These are phyloP conservation scores for Cololabis saira DNA, from an alignment of 2,113 vertebrate genomes.

Conservation along the genomic window DNA sequence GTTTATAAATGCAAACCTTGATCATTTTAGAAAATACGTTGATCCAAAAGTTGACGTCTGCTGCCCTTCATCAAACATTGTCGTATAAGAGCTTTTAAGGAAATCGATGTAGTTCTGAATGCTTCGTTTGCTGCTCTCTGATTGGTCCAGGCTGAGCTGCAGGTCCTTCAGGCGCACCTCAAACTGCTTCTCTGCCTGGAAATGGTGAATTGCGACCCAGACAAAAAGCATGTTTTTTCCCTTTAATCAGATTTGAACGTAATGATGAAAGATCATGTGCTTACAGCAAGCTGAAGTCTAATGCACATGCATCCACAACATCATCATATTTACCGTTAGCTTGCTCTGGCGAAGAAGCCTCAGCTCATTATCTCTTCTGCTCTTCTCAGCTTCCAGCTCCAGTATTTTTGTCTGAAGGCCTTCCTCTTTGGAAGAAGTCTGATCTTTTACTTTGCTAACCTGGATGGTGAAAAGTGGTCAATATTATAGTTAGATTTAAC, in stretches of 20 bases:
- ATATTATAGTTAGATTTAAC: neutral
- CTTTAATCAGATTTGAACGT: neutral
- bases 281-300: too few species aligned
- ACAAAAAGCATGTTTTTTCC: neutral
- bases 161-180: conserved; percentile 86
- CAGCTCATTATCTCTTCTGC: conserved; percentile 81
- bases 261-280: too few species aligned
- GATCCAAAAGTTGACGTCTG: conserved; percentile 51
- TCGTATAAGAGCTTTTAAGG: conserved; percentile 86
- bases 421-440: conserved; percentile 76
- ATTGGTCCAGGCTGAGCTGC: conserved; percentile 87
- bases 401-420: conserved; percentile 83
- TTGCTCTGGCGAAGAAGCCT: conserved; percentile 77
- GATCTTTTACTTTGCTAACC: conserved; percentile 84
- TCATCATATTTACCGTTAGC: conserved; percentile 57
- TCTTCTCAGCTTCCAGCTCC: conserved; percentile 85
- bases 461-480: conserved; percentile 39
- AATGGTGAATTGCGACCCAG: conserved; percentile 44
- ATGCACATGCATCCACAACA: too few species aligned
- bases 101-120: conserved; percentile 90
- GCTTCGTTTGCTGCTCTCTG: conserved; percentile 87
- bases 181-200: conserved; percentile 83
- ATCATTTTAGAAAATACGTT: conserved; percentile 68
- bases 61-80: conserved; percentile 84
- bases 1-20: neutral